Evolutionary conservation across 2,888 invertebrate genomes (phyloP), one percentile per base, ranked within the genome.

Genomic region (Polylopha cassiicola): DNA sequence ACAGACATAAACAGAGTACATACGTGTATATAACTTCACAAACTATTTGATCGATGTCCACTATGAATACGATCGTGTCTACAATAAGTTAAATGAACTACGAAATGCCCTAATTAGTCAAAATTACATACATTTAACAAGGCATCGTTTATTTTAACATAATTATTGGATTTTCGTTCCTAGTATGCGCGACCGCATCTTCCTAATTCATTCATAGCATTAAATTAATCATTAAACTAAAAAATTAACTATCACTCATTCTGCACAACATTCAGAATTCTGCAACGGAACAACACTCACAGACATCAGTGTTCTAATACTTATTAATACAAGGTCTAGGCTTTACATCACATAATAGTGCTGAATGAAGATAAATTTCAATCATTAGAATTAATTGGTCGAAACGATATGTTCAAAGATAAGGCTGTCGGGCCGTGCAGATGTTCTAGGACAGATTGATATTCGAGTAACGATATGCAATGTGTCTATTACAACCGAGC

Each of bases 101-200:
- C 67, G 65, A 81, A 84, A 81, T 81, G 84, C 82, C 84, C 80
- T 76, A 76, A 74, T 70, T 73, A 77, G 73, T 79, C 77, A 78
- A 77, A 65, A 73, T 76, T 80, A 81, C 76, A 77, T 79, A 81
- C 76, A 76, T 71, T 73, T 61, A 73, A 75, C 78, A 82, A 84
- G 85, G 81, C 82, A 81, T 79, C 76, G 68, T 69, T 59, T 64
- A 70, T 68, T 61, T 72, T 74, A 76, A 69, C 75, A 72, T 82
- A 75, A 80, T 84, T 85, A 84, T 85, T 84, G 84, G 84, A 84
- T 84, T 80, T 78, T 82, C 84, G 84, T 84, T 68, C 81, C 79
- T 85, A 85, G 66, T 80, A 77, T 85, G 85, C 85, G 84, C 85
- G 84, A 84, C 84, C 84, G 85, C 85, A 85, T 79, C 61, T 80